A percentile compares a stretch with the other conserved stretches of the same genome.
Evolutionary conservation across 2,113 vertebrate species (phyloP).

Genomic region (Phylloscopus whistleri): DNA sequence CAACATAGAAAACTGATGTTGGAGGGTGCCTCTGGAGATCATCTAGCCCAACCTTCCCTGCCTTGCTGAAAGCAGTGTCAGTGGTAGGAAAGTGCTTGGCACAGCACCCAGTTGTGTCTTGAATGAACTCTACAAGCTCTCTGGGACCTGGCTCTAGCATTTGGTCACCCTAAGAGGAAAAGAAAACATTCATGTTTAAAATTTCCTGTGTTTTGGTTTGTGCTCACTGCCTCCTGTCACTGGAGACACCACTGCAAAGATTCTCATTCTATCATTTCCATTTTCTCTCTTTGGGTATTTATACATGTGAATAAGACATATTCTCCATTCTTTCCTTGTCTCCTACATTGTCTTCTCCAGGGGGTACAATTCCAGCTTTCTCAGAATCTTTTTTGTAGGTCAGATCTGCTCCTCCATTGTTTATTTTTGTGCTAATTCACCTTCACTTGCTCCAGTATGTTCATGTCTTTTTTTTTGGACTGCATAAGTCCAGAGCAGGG

Average conservation of each 20-base stretch:
- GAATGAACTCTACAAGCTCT: background rate
- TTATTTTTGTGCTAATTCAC: background rate
- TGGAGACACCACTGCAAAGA: background rate
- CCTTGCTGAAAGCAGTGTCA: background rate
- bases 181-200: background rate
- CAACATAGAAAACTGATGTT: background rate
- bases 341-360: background rate
- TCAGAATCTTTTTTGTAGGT: background rate
- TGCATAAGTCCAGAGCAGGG: background rate
- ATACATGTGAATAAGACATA: background rate
- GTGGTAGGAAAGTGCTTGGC: background rate
- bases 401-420: background rate
- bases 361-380: background rate
- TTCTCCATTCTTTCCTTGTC: background rate
- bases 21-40: background rate
- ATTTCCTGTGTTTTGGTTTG: background rate
- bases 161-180: background rate
- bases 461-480: background rate
- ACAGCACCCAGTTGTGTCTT: background rate
- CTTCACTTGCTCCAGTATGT: background rate
- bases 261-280: background rate
- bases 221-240: background rate
- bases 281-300: background rate
- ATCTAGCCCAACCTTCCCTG: background rate
- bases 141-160: background rate